Conservation (phyloP, 1,140 invertebrate genomes). For the Laodelphax striatellus region DNA sequence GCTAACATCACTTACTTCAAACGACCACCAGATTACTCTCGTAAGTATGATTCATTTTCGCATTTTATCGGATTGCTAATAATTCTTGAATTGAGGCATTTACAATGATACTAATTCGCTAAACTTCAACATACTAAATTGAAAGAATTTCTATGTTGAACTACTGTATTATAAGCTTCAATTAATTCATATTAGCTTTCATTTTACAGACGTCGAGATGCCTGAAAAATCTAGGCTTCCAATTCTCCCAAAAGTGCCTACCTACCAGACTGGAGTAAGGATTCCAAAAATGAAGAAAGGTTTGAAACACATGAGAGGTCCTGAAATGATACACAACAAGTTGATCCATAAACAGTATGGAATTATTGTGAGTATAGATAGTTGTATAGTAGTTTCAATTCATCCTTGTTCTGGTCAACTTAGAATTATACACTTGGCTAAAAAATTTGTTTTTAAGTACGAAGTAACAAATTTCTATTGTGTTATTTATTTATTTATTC, state of each 20-base stretch:
- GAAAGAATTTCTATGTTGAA: no score
- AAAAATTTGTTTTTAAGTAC: no score
- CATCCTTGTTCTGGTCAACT: background rate
- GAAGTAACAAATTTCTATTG: no score
- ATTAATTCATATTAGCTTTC: background rate
- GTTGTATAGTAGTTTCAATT: background rate
- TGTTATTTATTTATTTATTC: no score
- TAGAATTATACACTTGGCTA: no score
- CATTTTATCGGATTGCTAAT: no score
- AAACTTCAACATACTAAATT: no score
- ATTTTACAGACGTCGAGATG: conserved; percentile 36
- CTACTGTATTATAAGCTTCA: background rate
- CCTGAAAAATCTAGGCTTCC: conserved; percentile 57
- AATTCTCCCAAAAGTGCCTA: conserved; percentile 58
- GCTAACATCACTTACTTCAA: no score
- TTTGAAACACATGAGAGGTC: conserved; percentile 74
- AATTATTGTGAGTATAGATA: conserved; percentile 58
- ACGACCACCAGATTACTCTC: no score
- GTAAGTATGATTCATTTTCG: no score
- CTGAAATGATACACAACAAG: conserved; percentile 71
- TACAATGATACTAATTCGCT: no score
- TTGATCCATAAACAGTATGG: conserved; percentile 84
- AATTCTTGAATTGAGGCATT: no score
- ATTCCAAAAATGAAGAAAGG: conserved; percentile 75
- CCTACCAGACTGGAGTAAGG: conserved; percentile 47